Conservation (phyloP, 2,888 invertebrate species). For the Cheilosia pagana region DNA sequence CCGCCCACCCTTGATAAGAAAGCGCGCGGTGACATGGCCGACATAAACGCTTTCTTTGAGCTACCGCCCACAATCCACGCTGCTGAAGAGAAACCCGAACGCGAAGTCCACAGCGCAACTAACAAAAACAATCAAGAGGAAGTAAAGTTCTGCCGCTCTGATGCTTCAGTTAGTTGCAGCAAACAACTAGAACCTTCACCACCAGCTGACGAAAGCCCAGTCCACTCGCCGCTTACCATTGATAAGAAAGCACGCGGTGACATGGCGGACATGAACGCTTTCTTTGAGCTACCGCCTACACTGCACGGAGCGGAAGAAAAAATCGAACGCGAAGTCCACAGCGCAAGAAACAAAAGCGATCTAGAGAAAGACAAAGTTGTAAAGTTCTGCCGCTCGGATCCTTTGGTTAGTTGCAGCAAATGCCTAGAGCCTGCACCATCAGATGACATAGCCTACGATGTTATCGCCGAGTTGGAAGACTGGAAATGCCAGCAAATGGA, state of each 20-base stretch:
- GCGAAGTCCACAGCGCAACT: slow-evolving; percentile 1
- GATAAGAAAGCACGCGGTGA: slow-evolving; percentile 75
- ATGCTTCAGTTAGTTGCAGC: background rate
- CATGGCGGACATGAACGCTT: slow-evolving; percentile 24
- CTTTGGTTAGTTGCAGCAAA: background rate
- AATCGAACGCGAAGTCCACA: background rate
- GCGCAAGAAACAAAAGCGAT: slow-evolving; percentile 2
- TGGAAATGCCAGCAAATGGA: slow-evolving; percentile 90
- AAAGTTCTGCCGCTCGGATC: slow-evolving; percentile 17
- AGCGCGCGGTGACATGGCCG: slow-evolving; percentile 72
- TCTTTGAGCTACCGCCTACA: slow-evolving; percentile 67
- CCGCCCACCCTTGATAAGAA: slow-evolving; percentile 53
- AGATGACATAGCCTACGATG: slow-evolving; percentile 78
- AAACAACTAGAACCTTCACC: background rate
- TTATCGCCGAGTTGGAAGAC: slow-evolving; percentile 88
- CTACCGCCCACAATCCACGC: slow-evolving; percentile 47
- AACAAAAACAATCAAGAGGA: background rate
- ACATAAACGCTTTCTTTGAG: slow-evolving; percentile 39
- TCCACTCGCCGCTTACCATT: slow-evolving; percentile 1
- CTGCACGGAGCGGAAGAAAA: background rate
- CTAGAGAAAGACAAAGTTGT: background rate
- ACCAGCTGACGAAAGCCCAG: slow-evolving; percentile 74
- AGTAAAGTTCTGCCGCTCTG: slow-evolving; percentile 11
- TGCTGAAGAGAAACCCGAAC: background rate
- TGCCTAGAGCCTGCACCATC: background rate